Conservation (phyloP, 2,888 invertebrate species). For the Eupithecia insigniata region DNA sequence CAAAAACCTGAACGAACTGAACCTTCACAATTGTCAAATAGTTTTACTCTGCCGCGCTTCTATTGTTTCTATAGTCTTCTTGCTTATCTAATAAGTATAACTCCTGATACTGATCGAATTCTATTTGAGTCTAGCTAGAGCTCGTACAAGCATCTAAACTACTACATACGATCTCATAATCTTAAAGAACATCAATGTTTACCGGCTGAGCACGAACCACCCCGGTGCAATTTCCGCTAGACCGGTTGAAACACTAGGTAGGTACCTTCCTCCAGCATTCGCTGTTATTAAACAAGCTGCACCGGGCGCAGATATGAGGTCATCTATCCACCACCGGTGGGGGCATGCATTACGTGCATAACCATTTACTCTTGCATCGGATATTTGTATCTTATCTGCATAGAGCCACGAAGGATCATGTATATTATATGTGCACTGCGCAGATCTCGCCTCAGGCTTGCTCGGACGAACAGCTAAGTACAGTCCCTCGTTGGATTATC, state of each 20-base stretch:
- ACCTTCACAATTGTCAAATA: background rate
- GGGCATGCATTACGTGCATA: slow-evolving; percentile 9
- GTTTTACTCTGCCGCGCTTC: background rate
- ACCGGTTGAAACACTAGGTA: slow-evolving; percentile 8
- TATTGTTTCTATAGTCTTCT: background rate
- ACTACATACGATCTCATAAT: background rate
- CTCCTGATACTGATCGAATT: background rate
- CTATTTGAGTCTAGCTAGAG: background rate
- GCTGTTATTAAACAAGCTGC: slow-evolving; percentile 1
- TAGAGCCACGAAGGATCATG: background rate
- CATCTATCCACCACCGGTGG: slow-evolving; percentile 11
- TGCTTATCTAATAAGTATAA: slow-evolving; percentile 1
- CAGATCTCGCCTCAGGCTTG: background rate
- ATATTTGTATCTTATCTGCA: slow-evolving; percentile 10
- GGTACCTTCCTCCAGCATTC: slow-evolving; percentile 7
- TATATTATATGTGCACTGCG: background rate
- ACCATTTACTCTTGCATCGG: slow-evolving; percentile 16
- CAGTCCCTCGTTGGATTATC: background rate
- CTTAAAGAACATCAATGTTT: background rate
- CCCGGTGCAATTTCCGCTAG: slow-evolving; percentile 6
- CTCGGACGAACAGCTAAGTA: background rate
- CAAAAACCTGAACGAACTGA: background rate
- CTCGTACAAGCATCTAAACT: background rate
- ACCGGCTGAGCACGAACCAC: background rate
- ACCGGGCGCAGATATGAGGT: background rate